Evolutionary conservation across 2,113 vertebrate genomes (phyloP).

Genomic region (Eptesicus fuscus): DNA sequence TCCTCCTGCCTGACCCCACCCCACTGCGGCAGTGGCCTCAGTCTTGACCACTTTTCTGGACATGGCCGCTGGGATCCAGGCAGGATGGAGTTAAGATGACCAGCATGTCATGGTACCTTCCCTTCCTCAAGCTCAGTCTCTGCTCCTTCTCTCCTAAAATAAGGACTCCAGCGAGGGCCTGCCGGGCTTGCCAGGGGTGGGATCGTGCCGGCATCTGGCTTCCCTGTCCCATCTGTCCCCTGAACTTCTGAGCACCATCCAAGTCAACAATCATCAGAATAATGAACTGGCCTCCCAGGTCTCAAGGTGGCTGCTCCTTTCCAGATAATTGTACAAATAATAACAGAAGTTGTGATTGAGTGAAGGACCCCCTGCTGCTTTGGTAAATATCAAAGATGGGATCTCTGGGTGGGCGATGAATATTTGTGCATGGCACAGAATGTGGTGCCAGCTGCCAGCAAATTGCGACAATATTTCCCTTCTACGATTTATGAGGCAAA

Average conservation of each 20-base stretch:
- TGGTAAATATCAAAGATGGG: conserved; percentile 61
- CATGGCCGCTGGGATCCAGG: background rate
- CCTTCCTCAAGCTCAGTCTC: background rate
- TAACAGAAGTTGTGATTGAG: conserved; percentile 61
- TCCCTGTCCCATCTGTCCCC: conserved; percentile 64
- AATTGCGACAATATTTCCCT: conserved; percentile 69
- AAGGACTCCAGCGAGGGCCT: conserved; percentile 14
- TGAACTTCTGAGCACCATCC: conserved; percentile 55
- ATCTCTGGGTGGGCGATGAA: conserved; percentile 69
- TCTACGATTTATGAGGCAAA: conserved; percentile 57
- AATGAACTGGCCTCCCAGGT: conserved; percentile 60
- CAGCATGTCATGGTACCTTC: background rate
- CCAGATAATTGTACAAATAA: conserved; percentile 9
- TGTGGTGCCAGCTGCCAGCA: conserved; percentile 68
- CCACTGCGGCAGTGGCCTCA: background rate
- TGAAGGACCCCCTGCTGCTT: conserved; percentile 37
- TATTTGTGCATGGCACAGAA: conserved; percentile 57
- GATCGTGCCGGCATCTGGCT: conserved; percentile 38
- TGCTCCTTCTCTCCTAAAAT: background rate
- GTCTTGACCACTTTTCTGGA: background rate
- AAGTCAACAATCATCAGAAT: conserved; percentile 54
- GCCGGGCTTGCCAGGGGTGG: conserved; percentile 49
- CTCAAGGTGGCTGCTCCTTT: conserved; percentile 57
- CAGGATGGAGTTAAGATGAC: background rate
- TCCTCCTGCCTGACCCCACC: background rate